Evolutionary conservation across 1,140 invertebrate species (phyloP).

Genomic region (Sipha flava): DNA sequence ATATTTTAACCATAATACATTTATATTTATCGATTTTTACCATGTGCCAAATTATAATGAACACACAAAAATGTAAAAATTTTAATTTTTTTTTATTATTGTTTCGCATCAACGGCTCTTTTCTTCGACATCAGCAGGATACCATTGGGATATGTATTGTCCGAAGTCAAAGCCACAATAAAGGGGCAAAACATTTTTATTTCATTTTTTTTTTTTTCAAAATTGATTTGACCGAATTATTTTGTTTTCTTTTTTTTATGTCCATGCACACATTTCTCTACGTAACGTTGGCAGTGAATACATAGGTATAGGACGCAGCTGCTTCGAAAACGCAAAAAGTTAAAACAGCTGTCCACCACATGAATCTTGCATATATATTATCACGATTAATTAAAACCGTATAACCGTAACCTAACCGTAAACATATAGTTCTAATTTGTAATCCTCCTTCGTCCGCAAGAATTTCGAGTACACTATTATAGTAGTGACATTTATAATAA

Average conservation of each 20-base stretch:
- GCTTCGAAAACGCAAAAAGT: constrained; percentile 25
- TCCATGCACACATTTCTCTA: neutral
- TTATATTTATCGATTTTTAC: too few species aligned
- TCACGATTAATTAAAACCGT: constrained; percentile 27
- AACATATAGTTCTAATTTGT: too few species aligned
- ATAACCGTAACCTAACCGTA: too few species aligned
- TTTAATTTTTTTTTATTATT: too few species aligned
- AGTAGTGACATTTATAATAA: too few species aligned
- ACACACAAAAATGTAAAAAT: too few species aligned
- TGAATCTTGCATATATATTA: constrained; percentile 14
- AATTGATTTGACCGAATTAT: neutral
- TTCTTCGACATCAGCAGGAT: neutral
- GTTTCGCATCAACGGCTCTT: too few species aligned
- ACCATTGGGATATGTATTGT: neutral
- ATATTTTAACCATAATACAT: too few species aligned
- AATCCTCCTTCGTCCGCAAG: too few species aligned
- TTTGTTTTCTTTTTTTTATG: neutral
- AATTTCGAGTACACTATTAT: too few species aligned
- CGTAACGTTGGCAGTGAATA: neutral
- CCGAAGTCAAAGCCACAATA: neutral
- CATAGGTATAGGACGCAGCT: neutral
- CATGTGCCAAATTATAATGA: too few species aligned
- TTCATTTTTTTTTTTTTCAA: neutral
- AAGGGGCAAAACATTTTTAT: too few species aligned
- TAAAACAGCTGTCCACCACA: constrained; percentile 3